Percentiles rank a stretch among this genome's conserved stretches.
These are phyloP conservation scores for Drosophila sproati DNA, from an alignment of 1,140 invertebrate genomes.

Conservation along the genomic window DNA sequence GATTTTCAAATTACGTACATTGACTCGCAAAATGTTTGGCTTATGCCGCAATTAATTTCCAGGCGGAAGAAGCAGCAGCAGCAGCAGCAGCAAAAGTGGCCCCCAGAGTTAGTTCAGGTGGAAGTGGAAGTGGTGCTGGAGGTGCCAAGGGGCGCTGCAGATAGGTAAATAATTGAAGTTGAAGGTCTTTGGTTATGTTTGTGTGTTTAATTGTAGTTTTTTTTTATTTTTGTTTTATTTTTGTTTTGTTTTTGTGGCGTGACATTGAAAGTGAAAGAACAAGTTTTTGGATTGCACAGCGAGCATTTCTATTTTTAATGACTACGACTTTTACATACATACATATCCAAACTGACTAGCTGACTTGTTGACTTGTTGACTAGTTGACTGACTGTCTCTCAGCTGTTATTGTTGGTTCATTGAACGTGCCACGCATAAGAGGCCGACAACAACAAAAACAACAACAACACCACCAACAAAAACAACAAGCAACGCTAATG, in stretches of 20 bases:
- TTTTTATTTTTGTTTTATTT: neutral
- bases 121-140: conserved; percentile 5
- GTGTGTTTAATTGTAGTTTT: neutral
- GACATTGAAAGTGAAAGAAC: conserved; percentile 83
- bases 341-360: conserved; percentile 6
- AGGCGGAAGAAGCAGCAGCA: conserved; percentile 70
- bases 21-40: conserved; percentile 82
- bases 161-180: conserved; percentile 46
- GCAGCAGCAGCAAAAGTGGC: conserved; percentile 36
- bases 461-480: conserved; percentile 18
- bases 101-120: conserved; percentile 21
- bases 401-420: conserved; percentile 54
- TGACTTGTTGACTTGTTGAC: conserved; percentile 15
- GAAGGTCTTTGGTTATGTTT: conserved; percentile 70
- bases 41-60: conserved; percentile 82
- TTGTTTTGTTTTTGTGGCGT: conserved; percentile 41
- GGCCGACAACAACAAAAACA: conserved; percentile 19
- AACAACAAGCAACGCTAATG: conserved; percentile 66
- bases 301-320: conserved; percentile 77
- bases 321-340: conserved; percentile 67
- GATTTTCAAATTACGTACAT: conserved; percentile 83
- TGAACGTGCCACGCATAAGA: conserved; percentile 62
- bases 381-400: conserved; percentile 33
- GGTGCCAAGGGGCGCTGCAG: neutral
- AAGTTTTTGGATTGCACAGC: conserved; percentile 62